phyloP scores from a whole-genome alignment of 2,113 vertebrate genomes.

The Phycodurus eques region DNA sequence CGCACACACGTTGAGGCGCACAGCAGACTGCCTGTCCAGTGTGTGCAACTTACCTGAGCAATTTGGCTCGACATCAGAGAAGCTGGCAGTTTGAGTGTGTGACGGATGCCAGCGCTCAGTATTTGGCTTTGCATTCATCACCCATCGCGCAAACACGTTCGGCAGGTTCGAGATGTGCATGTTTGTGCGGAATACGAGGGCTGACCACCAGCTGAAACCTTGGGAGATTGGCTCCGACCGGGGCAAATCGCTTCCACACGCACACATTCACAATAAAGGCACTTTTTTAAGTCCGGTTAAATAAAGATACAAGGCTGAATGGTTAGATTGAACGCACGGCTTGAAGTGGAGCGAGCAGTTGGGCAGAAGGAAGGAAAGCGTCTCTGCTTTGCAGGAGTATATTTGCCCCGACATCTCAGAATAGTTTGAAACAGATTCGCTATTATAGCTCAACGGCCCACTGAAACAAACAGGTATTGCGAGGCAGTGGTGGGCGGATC shows the following conservation, averaged over 20 bases:
- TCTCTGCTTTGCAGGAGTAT: slow-evolving; percentile 48
- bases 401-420: slow-evolving; percentile 53
- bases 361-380: slow-evolving; percentile 9
- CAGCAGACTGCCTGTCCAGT: slow-evolving; percentile 22
- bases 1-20: slow-evolving; percentile 7
- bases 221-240: slow-evolving; percentile 24
- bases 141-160: slow-evolving; percentile 23
- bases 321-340: slow-evolving; percentile 24
- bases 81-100: slow-evolving; percentile 27
- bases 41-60: slow-evolving; percentile 38
- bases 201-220: slow-evolving; percentile 25
- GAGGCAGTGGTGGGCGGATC: neutral
- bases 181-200: slow-evolving; percentile 15
- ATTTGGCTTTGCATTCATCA: slow-evolving; percentile 40
- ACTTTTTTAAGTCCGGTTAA: slow-evolving; percentile 26
- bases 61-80: slow-evolving; percentile 55
- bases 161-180: neutral
- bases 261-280: slow-evolving; percentile 12
- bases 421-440: slow-evolving; percentile 48
- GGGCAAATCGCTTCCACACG: slow-evolving; percentile 19
- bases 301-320: slow-evolving; percentile 22
- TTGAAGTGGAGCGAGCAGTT: slow-evolving; percentile 11
- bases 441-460: slow-evolving; percentile 35
- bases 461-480: neutral
- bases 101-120: slow-evolving; percentile 44